phyloP scores from a whole-genome alignment of 2,888 invertebrate species.

The Pheosia tremula region DNA sequence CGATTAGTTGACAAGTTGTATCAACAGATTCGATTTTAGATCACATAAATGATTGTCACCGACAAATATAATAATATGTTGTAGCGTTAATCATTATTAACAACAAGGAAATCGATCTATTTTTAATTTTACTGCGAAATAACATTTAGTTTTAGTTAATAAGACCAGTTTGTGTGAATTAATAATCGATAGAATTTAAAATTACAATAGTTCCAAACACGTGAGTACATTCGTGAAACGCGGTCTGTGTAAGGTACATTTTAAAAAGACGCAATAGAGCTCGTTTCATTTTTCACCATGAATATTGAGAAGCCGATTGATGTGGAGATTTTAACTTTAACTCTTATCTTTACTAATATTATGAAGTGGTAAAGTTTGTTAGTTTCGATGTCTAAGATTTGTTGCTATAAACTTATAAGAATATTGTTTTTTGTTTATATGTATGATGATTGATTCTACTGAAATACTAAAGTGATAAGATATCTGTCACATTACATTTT shows the following conservation, averaged over 20 bases:
- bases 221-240: background rate
- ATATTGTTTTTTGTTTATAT: too few species aligned
- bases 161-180: conserved; percentile 29
- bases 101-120: conserved; percentile 33
- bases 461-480: too few species aligned
- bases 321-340: too few species aligned
- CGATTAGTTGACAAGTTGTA: background rate
- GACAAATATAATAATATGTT: conserved; percentile 19
- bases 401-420: too few species aligned
- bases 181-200: conserved; percentile 32
- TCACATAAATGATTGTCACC: conserved; percentile 7
- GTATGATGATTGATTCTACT: too few species aligned
- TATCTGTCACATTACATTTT: too few species aligned
- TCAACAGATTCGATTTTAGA: background rate
- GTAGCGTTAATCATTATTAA: conserved; percentile 19
- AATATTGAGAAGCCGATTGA: too few species aligned
- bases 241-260: background rate
- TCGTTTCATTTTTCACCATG: too few species aligned
- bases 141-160: conserved; percentile 31
- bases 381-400: too few species aligned
- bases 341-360: too few species aligned
- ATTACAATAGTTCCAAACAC: conserved; percentile 20
- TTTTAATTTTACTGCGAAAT: conserved; percentile 31
- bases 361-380: too few species aligned
- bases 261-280: too few species aligned